Evolutionary conservation across 1,140 invertebrate species (phyloP), one percentile per base, ranked within the genome.

Genomic region (Drepana arcuata): DNA sequence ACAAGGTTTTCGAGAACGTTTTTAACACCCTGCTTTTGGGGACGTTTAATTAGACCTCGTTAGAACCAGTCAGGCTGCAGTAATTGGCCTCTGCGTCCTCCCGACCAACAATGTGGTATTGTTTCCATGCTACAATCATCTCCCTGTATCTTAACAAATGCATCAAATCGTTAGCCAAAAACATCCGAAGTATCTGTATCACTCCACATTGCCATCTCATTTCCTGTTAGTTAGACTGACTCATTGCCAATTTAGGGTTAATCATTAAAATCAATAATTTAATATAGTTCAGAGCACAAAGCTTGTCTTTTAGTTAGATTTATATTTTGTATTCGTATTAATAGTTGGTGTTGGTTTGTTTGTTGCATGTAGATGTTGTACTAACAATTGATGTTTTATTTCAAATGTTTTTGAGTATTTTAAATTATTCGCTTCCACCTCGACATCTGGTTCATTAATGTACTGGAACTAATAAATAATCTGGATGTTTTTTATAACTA

Each of bases 41-140:
- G 70, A 64, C 51, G 57, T 72, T 59, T 69, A 59, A 53, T 71
- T 80, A 80, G 73, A 71, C 72, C 67, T 80, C 63, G 57, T 66
- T 81, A 81, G 77, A 65, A 60, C 45, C 58, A n/a, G 54, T 64
- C 64, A 61, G 66, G 66, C 66, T 51, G 64, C 66, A 68, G 71
- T 73, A 50, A 47, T 63, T 60, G 52, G 57, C 48, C 55, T 56
- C 64, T 62, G 57, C 63, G 49, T 68, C 62, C 53, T 52, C 52
- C 48, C 58, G 68, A 59, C 56, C 63, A 63, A 65, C 45, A 41
- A 42, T 49, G 34, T 53, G 63, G 63, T 66, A 66, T 58, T 48
- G 38, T 48, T 14, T 29, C 52, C 18, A 34, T 10, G 32, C 42
- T 47, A 16, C 11, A 31, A 29, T 34, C 25, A 39, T 16, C 29